Conservation (phyloP, 2,113 vertebrate species). For the Otocyon megalotis region DNA sequence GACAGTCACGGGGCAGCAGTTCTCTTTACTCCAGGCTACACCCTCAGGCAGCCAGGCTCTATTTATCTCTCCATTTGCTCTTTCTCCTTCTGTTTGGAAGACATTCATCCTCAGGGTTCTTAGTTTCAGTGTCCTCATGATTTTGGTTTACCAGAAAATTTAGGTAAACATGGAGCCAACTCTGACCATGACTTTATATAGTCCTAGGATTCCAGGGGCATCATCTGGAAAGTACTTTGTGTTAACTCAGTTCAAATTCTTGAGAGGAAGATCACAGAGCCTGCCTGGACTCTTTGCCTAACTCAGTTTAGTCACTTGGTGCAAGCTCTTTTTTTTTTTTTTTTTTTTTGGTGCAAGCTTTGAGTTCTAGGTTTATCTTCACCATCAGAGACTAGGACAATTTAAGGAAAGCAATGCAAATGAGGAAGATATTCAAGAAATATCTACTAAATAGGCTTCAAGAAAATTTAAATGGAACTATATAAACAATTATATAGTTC, state of each 20-base stretch:
- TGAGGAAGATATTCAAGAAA: not conserved
- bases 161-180: not conserved
- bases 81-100: not conserved
- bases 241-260: not conserved
- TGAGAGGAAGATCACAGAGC: not conserved
- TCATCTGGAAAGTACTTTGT: slow-evolving; percentile 8
- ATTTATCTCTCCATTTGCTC: not conserved
- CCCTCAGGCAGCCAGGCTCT: not conserved
- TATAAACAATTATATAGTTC: not conserved
- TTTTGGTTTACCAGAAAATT: not conserved
- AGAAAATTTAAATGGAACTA: not conserved
- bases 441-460: not conserved
- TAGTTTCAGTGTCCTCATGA: not conserved
- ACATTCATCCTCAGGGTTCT: not conserved
- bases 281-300: not conserved
- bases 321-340: no score
- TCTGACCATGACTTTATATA: not conserved
- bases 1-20: not conserved
- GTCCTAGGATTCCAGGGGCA: not conserved
- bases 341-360: no score
- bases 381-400: not conserved
- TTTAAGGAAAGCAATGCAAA: not conserved
- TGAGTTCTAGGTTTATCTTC: not conserved
- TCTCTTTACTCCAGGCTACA: not conserved
- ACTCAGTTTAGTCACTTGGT: not conserved